Evolutionary conservation across 2,797 vertebrate species (phyloP).

Genomic region (Alcedo atthis): DNA sequence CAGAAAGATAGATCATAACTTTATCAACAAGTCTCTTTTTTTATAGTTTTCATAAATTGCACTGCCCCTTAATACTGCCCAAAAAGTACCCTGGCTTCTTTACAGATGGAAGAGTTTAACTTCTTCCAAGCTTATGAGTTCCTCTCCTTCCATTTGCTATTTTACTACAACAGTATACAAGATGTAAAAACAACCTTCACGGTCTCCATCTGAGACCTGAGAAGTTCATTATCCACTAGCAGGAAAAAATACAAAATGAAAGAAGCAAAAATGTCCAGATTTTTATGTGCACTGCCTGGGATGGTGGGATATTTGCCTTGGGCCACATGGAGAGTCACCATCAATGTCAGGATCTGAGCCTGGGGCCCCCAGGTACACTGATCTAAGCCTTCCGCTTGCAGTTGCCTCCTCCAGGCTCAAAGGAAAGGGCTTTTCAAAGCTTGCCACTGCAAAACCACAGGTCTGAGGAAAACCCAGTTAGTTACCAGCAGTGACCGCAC

Average conservation of each 20-base stretch:
- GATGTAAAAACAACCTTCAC: not conserved
- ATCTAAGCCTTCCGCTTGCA: not conserved
- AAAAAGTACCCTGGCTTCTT: not conserved
- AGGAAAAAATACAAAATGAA: not conserved
- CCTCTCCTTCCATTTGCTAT: not conserved
- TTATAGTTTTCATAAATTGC: not conserved
- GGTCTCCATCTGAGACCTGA: not conserved
- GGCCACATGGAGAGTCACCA: not conserved
- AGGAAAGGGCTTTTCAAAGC: not conserved
- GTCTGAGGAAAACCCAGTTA: slow-evolving; percentile 4
- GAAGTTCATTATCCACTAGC: not conserved
- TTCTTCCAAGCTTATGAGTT: not conserved
- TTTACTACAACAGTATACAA: not conserved
- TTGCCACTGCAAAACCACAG: not conserved
- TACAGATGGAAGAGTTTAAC: not conserved
- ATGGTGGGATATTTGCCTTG: not conserved
- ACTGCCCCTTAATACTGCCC: not conserved
- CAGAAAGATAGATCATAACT: not conserved
- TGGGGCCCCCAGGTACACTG: not conserved
- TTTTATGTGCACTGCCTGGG: not conserved
- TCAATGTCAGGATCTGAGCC: not conserved
- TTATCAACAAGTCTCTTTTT: not conserved
- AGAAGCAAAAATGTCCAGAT: not conserved
- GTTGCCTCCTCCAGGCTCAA: not conserved
- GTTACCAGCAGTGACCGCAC: slow-evolving; percentile 33